A percentile compares a stretch with the other conserved stretches of the same genome.
Evolutionary conservation across 2,797 vertebrate species (phyloP).

Genomic region (Phoeniculus purpureus): DNA sequence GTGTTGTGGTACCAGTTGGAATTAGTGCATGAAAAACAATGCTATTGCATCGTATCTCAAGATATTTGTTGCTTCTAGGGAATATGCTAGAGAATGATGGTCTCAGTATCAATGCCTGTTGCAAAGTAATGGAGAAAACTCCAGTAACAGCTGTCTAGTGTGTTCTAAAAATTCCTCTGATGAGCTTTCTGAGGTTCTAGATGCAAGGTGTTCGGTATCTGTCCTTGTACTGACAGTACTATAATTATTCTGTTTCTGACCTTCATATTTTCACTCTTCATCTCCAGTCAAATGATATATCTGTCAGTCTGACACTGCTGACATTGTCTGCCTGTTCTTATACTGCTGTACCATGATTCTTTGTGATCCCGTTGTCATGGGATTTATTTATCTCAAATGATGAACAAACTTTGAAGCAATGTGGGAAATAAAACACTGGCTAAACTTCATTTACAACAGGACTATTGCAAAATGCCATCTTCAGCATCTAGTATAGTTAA

Average conservation of each 20-base stretch:
- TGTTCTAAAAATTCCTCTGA: neutral
- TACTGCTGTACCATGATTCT: neutral
- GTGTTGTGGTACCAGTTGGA: neutral
- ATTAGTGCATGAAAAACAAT: neutral
- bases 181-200: neutral
- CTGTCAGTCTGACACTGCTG: conserved; percentile 19
- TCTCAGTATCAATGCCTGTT: neutral
- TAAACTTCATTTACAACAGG: neutral
- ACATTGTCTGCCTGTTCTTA: neutral
- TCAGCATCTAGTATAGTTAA: neutral
- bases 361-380: conserved; percentile 5
- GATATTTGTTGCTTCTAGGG: neutral
- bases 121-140: neutral
- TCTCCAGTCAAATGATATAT: conserved; percentile 20
- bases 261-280: conserved; percentile 38
- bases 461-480: neutral
- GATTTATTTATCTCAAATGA: neutral
- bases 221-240: neutral
- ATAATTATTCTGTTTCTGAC: conserved; percentile 28
- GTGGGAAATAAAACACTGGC: neutral
- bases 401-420: neutral
- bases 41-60: neutral
- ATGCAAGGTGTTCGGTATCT: neutral
- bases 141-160: neutral
- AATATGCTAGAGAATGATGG: neutral